A percentile compares a stretch with the other conserved stretches of the same genome.
These are phyloP conservation scores for Dinoponera quadriceps DNA, from an alignment of 1,140 invertebrate genomes.

Conservation along the genomic window DNA sequence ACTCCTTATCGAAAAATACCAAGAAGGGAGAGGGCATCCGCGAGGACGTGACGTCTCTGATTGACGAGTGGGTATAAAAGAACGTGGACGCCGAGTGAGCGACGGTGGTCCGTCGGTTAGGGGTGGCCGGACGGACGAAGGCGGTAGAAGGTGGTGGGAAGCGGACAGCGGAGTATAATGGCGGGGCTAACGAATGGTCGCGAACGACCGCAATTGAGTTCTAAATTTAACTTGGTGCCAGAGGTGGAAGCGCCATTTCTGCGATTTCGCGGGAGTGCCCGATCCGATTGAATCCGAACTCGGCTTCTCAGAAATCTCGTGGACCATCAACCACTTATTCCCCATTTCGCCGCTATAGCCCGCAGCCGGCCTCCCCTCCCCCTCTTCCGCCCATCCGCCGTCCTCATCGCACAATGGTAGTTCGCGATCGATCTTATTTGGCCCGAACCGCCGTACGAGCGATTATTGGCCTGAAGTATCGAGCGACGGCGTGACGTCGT, in stretches of 20 bases:
- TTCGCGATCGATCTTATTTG: constrained; percentile 29
- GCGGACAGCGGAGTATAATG: constrained; percentile 51
- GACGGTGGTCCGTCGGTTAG: constrained; percentile 7
- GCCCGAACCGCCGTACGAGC: background rate
- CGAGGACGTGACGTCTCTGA: constrained; percentile 1
- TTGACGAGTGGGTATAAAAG: constrained; percentile 48
- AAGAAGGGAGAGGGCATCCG: background rate
- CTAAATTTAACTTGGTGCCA: constrained; percentile 54
- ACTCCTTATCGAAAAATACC: constrained; percentile 17
- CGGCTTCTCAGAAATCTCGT: constrained; percentile 51
- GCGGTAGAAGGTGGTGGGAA: background rate
- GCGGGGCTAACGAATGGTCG: constrained; percentile 58
- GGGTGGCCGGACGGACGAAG: background rate
- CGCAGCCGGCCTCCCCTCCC: background rate
- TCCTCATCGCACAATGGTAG: background rate
- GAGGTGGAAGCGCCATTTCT: constrained; percentile 55
- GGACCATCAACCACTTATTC: constrained; percentile 52
- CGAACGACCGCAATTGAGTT: constrained; percentile 59
- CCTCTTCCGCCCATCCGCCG: no score
- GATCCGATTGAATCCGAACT: constrained; percentile 54
- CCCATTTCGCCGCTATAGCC: constrained; percentile 8
- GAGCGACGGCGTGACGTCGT: background rate
- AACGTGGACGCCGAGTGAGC: constrained; percentile 2
- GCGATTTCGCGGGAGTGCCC: constrained; percentile 46
- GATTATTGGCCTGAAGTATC: background rate